Evolutionary conservation across 2,888 invertebrate genomes (phyloP), one percentile per base, ranked within the genome.

Genomic region (Cabera pusaria): DNA sequence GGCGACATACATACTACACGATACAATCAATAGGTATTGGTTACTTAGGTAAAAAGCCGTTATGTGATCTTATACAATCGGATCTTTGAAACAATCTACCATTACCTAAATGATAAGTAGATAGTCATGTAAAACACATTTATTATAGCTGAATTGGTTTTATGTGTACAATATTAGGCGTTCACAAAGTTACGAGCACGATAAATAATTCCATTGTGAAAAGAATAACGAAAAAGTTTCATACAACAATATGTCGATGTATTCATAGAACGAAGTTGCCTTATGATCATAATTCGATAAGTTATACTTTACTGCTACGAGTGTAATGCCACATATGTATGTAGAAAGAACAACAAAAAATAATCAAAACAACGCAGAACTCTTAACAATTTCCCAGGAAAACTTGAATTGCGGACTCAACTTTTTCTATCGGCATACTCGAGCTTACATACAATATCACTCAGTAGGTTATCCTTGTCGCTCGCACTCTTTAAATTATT

Each of bases 351-450:
- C 36, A 46, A 49, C 41, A 52, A 56, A 59, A 59, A 59, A 62
- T 56, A 59, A 62, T 64, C 56, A 64, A 63, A 64, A 61, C 52
- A 58, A 39, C 51, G 44, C 39, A 48, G 49, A 68, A 69, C 56
- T 66, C 69, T 45, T 59, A 56, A 67, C 56, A 72, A 72, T 59
- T 66, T 70, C 60, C 49, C 41, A 55, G 56, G 60, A 64, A 70
- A 71, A 72, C 66, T 70, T 64, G 64, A 63, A 70, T 71, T 65
- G 64, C 60, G 63, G 59, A 57, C 57, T 50, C 52, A 70, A 72
- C 58, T 72, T 74, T 63, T 59, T 52, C 54, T 52, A 48, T 49
- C 52, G 53, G 52, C 59, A 64, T 61, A 64, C 61, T 64, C 58
- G 59, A 46, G 43, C 53, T 45, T 49, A 52, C 44, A 51, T 55